Base-by-base conservation (phyloP, 2,113 vertebrate genomes). In the Passer domesticus region DNA sequence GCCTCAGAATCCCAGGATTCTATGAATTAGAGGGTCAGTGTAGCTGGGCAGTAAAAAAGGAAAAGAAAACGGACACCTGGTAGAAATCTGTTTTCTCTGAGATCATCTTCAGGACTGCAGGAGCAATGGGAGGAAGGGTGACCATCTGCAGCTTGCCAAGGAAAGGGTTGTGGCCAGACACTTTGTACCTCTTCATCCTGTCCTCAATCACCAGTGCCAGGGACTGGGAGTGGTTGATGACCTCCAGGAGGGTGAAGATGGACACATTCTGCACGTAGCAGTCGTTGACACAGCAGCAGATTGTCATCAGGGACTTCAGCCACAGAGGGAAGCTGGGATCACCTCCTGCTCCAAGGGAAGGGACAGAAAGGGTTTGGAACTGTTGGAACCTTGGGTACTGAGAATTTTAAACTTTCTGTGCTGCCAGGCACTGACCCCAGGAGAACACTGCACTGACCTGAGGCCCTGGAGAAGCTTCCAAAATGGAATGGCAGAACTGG, bases 211-310 rank as follows among this genome's bases (percentile, higher is more conserved):
- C 99, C 21, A 99, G 97, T 0, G 99, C 98, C 41, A 99, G 96
- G 17, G 99, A 99, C 97, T 99, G 99, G 50, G 99, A 99, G 63
- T 99, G 99, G 97, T 98, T 99, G 87, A 99, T 98, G 75, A 99
- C 96, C 92, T 99, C 99, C 86, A 99, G 97, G n/a, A 99, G 97
- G 0, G 99, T 98, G 80, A 98, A 98, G 92, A 99, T 98, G 64
- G 99, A 98, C 33, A 98, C 97, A 24, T 99, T 99, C 96, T 99
- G 98, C 50, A 99, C 97, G 72, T 97, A 97, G 97, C 98, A 98
- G 97, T 99, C 99, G 5, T 94, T 98, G 41, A 98, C 98, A 24
- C 99, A 98, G 97, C 99, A 99, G 97, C 98, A 98, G 33, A 99
- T 92, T 3, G 97, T 99, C 99, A 99, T 99, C 85, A 99, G 95